Percentiles rank a stretch among this genome's conserved stretches.
These are phyloP conservation scores for Dynastes grantii DNA, from an alignment of 2,888 invertebrate genomes.

Conservation along the genomic window DNA sequence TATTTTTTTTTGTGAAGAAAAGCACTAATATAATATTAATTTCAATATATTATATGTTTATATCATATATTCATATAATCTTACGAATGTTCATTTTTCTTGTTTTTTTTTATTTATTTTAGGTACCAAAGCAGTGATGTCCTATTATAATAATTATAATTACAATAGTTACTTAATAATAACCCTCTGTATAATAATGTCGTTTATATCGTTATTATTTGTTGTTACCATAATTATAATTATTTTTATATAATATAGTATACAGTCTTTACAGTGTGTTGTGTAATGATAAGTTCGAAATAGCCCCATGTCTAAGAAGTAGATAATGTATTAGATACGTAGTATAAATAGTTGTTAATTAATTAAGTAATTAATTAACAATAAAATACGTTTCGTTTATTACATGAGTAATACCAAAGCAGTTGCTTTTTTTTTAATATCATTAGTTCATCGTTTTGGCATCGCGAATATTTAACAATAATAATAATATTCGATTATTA, in stretches of 20 bases:
- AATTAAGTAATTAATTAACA: background rate
- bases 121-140: slow-evolving; percentile 64
- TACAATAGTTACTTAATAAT: slow-evolving; percentile 51
- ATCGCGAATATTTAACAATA: slow-evolving; percentile 53
- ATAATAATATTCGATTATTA: too few relatives aligned
- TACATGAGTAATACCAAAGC: background rate
- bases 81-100: slow-evolving; percentile 44
- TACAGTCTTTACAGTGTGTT: slow-evolving; percentile 63
- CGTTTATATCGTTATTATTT: slow-evolving; percentile 53
- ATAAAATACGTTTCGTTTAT: background rate
- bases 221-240: slow-evolving; percentile 44
- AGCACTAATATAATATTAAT: slow-evolving; percentile 42
- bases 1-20: slow-evolving; percentile 46
- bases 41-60: slow-evolving; percentile 40
- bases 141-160: slow-evolving; percentile 52
- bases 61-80: slow-evolving; percentile 29
- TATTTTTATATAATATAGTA: slow-evolving; percentile 45
- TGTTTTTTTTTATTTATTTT: slow-evolving; percentile 42
- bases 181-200: slow-evolving; percentile 57
- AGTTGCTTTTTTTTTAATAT: slow-evolving; percentile 8
- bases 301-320: slow-evolving; percentile 59
- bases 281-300: slow-evolving; percentile 62
- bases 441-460: slow-evolving; percentile 54
- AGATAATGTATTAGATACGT: slow-evolving; percentile 25
- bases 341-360: slow-evolving; percentile 4